phyloP scores from a whole-genome alignment of 35 echinoderm and acorn worm species.

The Apostichopus parvimensis region DNA sequence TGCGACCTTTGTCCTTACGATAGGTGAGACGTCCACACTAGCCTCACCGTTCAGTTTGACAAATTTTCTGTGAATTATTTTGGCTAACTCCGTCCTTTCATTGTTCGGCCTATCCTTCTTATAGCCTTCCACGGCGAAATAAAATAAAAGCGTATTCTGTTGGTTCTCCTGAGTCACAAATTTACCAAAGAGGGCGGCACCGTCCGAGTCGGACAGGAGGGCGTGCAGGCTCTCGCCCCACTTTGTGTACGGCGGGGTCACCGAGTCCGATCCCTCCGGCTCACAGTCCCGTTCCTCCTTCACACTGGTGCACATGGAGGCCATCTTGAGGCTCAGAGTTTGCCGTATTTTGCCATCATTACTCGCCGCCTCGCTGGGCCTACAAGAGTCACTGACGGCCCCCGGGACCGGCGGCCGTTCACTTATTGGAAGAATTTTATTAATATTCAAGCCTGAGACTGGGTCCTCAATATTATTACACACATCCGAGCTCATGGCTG shows the following conservation, averaged over 20 bases:
- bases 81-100: constrained; percentile 71
- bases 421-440: constrained; percentile 69
- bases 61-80: constrained; percentile 90
- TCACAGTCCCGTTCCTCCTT: constrained; percentile 56
- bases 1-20: constrained; percentile 66
- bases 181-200: constrained; percentile 76
- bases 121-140: constrained; percentile 89
- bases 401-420: constrained; percentile 92
- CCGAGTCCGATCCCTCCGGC: constrained; percentile 89
- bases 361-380: constrained; percentile 36
- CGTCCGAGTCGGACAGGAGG: constrained; percentile 83
- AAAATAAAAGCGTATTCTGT: constrained; percentile 85
- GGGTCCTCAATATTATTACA: constrained; percentile 62
- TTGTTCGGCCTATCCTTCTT: constrained; percentile 76
- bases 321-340: constrained; percentile 39
- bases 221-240: constrained; percentile 90
- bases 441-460: constrained; percentile 56
- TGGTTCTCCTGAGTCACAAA: constrained; percentile 87
- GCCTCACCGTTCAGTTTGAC: constrained; percentile 82
- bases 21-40: constrained; percentile 61
- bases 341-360: constrained; percentile 38
- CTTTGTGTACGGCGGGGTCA: constrained; percentile 88
- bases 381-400: constrained; percentile 69
- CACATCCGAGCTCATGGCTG: constrained; percentile 89
- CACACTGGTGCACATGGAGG: background rate